A percentile compares a stretch with the other conserved stretches of the same genome.
Conservation (phyloP, 2,797 vertebrate species). For the Alca torda region DNA sequence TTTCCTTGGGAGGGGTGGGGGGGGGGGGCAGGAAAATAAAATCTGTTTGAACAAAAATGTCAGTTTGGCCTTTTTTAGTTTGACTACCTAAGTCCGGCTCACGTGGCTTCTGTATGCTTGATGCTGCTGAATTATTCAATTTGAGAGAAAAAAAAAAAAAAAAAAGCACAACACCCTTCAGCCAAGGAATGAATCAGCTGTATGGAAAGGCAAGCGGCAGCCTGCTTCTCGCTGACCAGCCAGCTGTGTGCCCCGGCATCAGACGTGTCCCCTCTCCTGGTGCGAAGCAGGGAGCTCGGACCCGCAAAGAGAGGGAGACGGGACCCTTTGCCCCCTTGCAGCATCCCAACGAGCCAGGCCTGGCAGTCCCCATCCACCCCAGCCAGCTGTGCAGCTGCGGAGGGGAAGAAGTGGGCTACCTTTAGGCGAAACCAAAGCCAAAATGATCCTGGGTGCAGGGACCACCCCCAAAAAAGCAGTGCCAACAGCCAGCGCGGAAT, state of each 20-base stretch:
- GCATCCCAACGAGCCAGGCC: neutral
- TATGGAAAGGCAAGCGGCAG: neutral
- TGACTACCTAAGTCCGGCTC: neutral
- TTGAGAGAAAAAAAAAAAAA: neutral
- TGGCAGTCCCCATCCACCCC: accelerated
- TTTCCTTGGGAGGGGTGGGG: no score
- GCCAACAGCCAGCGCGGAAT: accelerated
- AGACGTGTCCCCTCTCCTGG: accelerated
- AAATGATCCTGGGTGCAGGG: neutral
- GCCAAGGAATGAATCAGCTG: neutral
- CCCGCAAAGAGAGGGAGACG: no score
- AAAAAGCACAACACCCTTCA: neutral
- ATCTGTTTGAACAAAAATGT: neutral
- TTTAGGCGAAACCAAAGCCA: neutral
- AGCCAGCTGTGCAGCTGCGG: accelerated
- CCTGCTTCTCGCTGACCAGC: neutral
- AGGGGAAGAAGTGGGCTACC: neutral
- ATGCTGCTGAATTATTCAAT: neutral
- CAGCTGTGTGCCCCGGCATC: neutral
- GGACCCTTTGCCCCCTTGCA: neutral
- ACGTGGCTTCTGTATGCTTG: neutral
- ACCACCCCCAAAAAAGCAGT: neutral
- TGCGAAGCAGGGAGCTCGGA: accelerated
- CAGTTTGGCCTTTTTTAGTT: constrained; percentile 28
- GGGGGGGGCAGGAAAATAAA: no score